Percentiles rank a stretch among this genome's conserved stretches.
Conservation (phyloP, 2,888 invertebrate genomes). For the Marasmarcha lunaedactyla region DNA sequence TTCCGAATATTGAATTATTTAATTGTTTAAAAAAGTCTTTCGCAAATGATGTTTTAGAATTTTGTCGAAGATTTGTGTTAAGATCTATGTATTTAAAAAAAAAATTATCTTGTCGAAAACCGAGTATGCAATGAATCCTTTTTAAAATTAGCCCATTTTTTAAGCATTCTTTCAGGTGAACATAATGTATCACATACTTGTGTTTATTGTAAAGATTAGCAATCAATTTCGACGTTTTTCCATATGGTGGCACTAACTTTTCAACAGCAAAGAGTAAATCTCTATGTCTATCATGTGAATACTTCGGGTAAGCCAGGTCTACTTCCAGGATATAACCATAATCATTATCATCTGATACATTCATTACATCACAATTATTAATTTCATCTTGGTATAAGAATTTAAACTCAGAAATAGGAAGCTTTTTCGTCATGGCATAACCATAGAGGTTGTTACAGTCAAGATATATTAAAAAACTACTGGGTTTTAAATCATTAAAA, state of each 20-base stretch:
- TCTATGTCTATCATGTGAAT: slow-evolving; percentile 8
- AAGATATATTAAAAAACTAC: slow-evolving; percentile 18
- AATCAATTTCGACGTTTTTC: slow-evolving; percentile 8
- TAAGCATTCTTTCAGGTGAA: slow-evolving; percentile 21
- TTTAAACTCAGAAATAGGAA: slow-evolving; percentile 12
- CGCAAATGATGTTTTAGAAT: not conserved
- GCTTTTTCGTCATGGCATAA: slow-evolving; percentile 19
- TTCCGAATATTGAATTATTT: slow-evolving; percentile 10
- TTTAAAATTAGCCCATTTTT: slow-evolving; percentile 16
- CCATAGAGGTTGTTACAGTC: slow-evolving; percentile 27
- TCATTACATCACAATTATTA: not conserved
- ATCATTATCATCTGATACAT: slow-evolving; percentile 2
- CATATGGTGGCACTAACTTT: slow-evolving; percentile 9
- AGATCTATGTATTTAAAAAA: slow-evolving; percentile 20
- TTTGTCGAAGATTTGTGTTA: slow-evolving; percentile 5
- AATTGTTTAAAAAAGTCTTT: slow-evolving; percentile 4
- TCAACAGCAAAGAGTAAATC: slow-evolving; percentile 12
- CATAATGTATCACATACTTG: slow-evolving; percentile 24
- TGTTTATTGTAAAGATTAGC: slow-evolving; percentile 19
- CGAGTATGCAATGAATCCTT: slow-evolving; percentile 22
- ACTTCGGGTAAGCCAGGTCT: slow-evolving; percentile 7
- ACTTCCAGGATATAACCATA: slow-evolving; percentile 10
- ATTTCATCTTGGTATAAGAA: slow-evolving; percentile 5
- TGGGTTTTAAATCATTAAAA: slow-evolving; percentile 6
- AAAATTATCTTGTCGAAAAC: slow-evolving; percentile 23